These are phyloP conservation scores for Zaprionus ghesquierei DNA, from an alignment of 1,140 invertebrate species.

Conservation along the genomic window DNA sequence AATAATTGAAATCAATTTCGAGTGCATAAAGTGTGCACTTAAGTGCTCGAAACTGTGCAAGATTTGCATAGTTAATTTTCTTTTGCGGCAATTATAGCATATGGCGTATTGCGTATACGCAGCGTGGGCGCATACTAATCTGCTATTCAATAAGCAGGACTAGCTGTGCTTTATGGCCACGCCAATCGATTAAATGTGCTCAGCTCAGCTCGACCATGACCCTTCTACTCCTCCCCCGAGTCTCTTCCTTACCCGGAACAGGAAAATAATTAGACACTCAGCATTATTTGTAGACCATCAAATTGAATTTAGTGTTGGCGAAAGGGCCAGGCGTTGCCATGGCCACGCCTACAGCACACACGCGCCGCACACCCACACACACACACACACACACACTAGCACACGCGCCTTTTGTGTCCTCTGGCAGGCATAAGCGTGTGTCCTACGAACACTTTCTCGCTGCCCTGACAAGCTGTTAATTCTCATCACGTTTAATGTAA, in stretches of 20 bases:
- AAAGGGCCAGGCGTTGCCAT: conserved; percentile 60
- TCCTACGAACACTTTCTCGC: conserved; percentile 19
- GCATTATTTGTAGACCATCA: conserved; percentile 78
- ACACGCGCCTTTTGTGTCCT: conserved; percentile 14
- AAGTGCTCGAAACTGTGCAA: conserved; percentile 49
- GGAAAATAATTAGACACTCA: conserved; percentile 78
- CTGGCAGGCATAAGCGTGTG: not conserved
- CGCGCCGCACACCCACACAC: conserved; percentile 7
- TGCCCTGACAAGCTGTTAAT: conserved; percentile 64
- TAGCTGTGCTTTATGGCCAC: conserved; percentile 27
- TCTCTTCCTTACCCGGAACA: conserved; percentile 16
- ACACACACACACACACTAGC: conserved; percentile 4
- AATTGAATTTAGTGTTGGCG: conserved; percentile 74
- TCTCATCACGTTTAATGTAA: conserved; percentile 80
- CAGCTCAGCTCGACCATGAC: not conserved
- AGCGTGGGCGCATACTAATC: conserved; percentile 42
- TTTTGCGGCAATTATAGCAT: conserved; percentile 25
- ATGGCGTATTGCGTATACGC: conserved; percentile 62
- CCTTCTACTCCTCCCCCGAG: not conserved
- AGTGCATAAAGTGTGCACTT: not conserved
- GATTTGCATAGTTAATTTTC: not conserved
- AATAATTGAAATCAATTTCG: not conserved
- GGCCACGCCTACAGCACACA: conserved; percentile 37
- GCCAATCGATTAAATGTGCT: conserved; percentile 24
- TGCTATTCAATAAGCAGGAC: conserved; percentile 32